Evolutionary conservation across 2,888 invertebrate genomes (phyloP).

Genomic region (Mimumesa dahlbomi): DNA sequence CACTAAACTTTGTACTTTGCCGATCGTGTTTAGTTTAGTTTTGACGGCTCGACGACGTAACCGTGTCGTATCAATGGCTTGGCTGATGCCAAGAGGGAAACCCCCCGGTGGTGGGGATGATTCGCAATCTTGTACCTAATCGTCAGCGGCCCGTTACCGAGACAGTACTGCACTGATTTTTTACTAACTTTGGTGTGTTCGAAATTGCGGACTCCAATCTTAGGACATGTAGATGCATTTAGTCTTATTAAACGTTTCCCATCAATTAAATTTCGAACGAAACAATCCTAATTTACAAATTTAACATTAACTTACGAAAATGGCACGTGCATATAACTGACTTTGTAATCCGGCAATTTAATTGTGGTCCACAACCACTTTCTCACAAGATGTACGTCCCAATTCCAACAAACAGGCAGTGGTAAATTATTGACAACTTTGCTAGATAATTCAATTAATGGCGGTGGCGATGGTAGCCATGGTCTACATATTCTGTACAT

Average conservation of each 20-base stretch:
- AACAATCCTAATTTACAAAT: slow-evolving; percentile 44
- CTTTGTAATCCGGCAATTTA: slow-evolving; percentile 82
- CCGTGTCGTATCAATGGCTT: too few species aligned
- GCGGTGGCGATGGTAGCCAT: slow-evolving; percentile 52
- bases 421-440: slow-evolving; percentile 78
- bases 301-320: not conserved
- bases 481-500: slow-evolving; percentile 26
- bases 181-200: slow-evolving; percentile 46
- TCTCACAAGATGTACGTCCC: slow-evolving; percentile 81
- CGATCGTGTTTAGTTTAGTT: too few species aligned
- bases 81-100: too few species aligned
- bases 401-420: slow-evolving; percentile 80
- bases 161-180: not conserved
- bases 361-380: slow-evolving; percentile 80
- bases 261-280: slow-evolving; percentile 53
- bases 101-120: too few species aligned
- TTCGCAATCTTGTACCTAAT: too few species aligned
- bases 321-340: too few species aligned
- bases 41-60: too few species aligned
- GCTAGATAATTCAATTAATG: slow-evolving; percentile 81
- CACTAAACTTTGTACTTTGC: too few species aligned
- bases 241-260: slow-evolving; percentile 56
- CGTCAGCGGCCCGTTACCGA: too few species aligned
- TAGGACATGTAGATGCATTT: slow-evolving; percentile 45
- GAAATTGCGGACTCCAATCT: slow-evolving; percentile 58